Percentiles rank a stretch among this genome's conserved stretches.
phyloP scores from a whole-genome alignment of 2,797 vertebrate species.

The Eulemur albifrons region DNA sequence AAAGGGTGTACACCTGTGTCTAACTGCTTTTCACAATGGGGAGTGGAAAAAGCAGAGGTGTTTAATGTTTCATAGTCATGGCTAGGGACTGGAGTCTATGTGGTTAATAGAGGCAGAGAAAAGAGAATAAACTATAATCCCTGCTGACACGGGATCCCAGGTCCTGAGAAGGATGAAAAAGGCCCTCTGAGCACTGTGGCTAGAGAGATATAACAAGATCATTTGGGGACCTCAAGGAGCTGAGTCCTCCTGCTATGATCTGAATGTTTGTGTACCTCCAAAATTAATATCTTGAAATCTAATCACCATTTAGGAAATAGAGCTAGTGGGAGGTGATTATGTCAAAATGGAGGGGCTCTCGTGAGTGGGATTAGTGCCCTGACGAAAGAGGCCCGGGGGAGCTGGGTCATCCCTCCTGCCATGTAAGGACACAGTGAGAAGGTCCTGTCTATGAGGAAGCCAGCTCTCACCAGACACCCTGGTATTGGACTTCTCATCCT shows the following conservation, averaged over 20 bases:
- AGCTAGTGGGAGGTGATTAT: neutral
- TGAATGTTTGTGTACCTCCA: neutral
- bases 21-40: neutral
- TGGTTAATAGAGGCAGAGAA: neutral
- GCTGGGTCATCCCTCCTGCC: neutral
- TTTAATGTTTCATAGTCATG: neutral
- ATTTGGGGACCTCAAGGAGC: accelerated
- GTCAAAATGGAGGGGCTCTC: neutral
- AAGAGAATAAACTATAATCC: neutral
- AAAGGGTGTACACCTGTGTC: neutral
- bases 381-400: neutral
- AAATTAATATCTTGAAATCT: neutral
- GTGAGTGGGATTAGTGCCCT: neutral
- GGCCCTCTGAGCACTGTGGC: neutral
- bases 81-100: neutral
- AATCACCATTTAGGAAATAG: neutral
- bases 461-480: neutral
- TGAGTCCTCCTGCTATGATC: neutral
- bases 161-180: neutral
- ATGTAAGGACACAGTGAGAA: neutral
- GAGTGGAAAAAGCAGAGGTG: neutral
- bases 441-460: neutral
- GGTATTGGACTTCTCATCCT: neutral
- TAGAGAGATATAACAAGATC: neutral
- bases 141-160: neutral